phyloP scores from a whole-genome alignment of 2,797 vertebrate species.

The Huso huso region DNA sequence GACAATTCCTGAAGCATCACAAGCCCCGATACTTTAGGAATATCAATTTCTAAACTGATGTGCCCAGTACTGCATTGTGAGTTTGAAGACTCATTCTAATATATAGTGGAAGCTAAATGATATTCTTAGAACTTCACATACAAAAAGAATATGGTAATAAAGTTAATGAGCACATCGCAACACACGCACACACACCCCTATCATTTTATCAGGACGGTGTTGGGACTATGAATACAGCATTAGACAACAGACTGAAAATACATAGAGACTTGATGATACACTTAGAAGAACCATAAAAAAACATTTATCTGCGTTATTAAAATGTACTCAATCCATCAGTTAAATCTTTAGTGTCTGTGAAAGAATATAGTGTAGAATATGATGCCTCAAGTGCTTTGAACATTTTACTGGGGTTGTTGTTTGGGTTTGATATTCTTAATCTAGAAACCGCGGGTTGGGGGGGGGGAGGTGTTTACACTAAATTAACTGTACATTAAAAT shows the following conservation, averaged over 20 bases:
- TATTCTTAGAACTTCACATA: slow-evolving; percentile 1
- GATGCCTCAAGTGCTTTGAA: not conserved
- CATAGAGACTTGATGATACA: slow-evolving; percentile 4
- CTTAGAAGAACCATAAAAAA: slow-evolving; percentile 23
- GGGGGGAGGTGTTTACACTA: too few relatives aligned
- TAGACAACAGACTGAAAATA: not conserved
- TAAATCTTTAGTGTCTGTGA: not conserved
- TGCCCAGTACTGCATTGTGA: slow-evolving; percentile 4
- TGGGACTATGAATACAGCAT: not conserved
- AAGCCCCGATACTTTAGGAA: not conserved
- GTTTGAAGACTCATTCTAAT: not conserved
- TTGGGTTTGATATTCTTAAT: too few relatives aligned
- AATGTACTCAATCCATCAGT: slow-evolving; percentile 16
- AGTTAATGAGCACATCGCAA: slow-evolving; percentile 4
- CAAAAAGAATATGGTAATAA: slow-evolving; percentile 2
- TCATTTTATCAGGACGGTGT: not conserved
- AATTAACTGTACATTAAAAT: too few relatives aligned
- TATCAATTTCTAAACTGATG: slow-evolving; percentile 1
- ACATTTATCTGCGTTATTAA: not conserved
- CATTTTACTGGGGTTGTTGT: too few relatives aligned
- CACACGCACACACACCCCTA: not conserved
- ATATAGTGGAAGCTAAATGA: not conserved
- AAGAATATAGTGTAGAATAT: not conserved
- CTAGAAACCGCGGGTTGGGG: too few relatives aligned
- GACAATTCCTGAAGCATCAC: not conserved